Percentiles rank a stretch among this genome's conserved stretches.
Conservation (phyloP, 2,113 vertebrate species). For the Anarrhichthys ocellatus region DNA sequence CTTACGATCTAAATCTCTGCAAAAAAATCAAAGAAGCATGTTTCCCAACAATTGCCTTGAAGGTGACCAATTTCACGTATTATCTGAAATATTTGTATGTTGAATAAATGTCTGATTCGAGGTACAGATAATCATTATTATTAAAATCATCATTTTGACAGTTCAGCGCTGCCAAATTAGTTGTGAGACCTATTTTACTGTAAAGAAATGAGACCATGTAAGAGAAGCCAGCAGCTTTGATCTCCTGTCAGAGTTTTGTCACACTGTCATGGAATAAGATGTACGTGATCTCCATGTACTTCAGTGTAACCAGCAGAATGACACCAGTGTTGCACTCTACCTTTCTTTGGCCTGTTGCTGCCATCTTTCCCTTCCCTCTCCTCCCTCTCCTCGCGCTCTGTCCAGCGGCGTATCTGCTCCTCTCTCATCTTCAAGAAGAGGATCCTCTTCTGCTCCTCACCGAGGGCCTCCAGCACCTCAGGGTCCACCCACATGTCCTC, state of each 20-base stretch:
- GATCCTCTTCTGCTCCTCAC: conserved; percentile 85
- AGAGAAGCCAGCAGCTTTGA: neutral
- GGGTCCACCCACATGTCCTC: conserved; percentile 87
- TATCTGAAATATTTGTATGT: neutral
- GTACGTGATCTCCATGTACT: neutral
- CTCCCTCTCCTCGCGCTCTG: conserved; percentile 77
- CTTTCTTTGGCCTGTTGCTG: conserved; percentile 69
- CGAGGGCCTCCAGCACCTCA: conserved; percentile 84
- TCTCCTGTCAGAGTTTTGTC: neutral
- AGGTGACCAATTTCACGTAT: neutral
- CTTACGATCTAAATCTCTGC: neutral
- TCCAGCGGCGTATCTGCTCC: conserved; percentile 86
- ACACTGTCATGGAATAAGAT: neutral
- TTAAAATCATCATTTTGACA: neutral
- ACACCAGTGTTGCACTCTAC: conserved; percentile 55
- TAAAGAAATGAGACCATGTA: neutral
- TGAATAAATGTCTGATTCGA: neutral
- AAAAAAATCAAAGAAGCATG: neutral
- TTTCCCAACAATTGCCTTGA: neutral
- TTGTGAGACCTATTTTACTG: neutral
- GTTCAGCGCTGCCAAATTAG: neutral
- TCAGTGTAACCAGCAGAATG: neutral
- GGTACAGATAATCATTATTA: neutral
- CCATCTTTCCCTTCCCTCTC: conserved; percentile 47
- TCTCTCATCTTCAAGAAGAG: conserved; percentile 87